These are phyloP conservation scores for Pelosia muscerda DNA, from an alignment of 2,888 invertebrate species.

Conservation along the genomic window DNA sequence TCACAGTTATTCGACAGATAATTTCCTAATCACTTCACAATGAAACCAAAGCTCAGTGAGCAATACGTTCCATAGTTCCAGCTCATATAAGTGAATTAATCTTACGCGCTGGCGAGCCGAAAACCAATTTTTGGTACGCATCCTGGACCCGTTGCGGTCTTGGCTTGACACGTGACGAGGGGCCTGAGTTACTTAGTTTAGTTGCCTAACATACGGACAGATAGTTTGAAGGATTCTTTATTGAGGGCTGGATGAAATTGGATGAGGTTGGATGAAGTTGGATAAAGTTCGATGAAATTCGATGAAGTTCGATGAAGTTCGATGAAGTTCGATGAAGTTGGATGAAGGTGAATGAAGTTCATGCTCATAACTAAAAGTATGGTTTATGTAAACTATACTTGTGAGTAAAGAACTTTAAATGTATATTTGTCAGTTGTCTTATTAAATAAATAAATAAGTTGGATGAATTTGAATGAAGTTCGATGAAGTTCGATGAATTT, in stretches of 20 bases:
- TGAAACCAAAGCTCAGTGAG: slow-evolving; percentile 45
- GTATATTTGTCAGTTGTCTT: no score
- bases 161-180: slow-evolving; percentile 70
- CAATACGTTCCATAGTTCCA: slow-evolving; percentile 37
- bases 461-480: no score
- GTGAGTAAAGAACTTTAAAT: no score
- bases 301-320: no score
- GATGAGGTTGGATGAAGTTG: no score
- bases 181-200: slow-evolving; percentile 61
- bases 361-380: no score
- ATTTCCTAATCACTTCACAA: slow-evolving; percentile 40
- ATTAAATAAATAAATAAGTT: no score
- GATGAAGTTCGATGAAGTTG: no score
- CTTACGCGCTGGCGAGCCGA: slow-evolving; percentile 63
- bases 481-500: no score
- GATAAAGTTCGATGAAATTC: no score
- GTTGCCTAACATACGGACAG: slow-evolving; percentile 44
- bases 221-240: slow-evolving; percentile 15
- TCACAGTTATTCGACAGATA: slow-evolving; percentile 22
- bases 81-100: slow-evolving; percentile 69
- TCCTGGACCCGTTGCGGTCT: slow-evolving; percentile 58
- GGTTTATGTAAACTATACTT: no score
- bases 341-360: no score
- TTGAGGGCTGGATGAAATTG: background rate
- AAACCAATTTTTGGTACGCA: slow-evolving; percentile 71